Percentiles rank a stretch among this genome's conserved stretches.
Conservation (phyloP, 2,797 vertebrate species). For the Catamblyrhynchus diadema region DNA sequence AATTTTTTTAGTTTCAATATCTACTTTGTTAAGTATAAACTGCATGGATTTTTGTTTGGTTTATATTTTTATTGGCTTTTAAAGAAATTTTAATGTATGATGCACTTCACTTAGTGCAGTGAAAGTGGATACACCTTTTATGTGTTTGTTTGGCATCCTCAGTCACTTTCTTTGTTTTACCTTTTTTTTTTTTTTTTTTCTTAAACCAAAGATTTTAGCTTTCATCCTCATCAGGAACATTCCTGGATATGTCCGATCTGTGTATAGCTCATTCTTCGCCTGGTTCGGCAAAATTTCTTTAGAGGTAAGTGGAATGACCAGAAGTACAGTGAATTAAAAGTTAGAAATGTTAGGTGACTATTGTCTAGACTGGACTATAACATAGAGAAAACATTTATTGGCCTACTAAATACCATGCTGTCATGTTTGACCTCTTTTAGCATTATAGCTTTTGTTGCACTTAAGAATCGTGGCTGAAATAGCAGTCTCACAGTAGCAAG, state of each 20-base stretch:
- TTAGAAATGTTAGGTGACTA: neutral
- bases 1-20: neutral
- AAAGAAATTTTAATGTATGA: neutral
- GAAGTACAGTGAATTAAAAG: neutral
- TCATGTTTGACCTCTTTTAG: neutral
- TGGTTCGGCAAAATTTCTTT: conserved; percentile 99
- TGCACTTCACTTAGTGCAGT: neutral
- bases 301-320: conserved; percentile 82
- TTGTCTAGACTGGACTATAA: neutral
- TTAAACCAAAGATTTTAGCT: conserved; percentile 85
- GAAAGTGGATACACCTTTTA: neutral
- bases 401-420: neutral
- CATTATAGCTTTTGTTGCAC: neutral
- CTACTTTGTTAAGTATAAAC: neutral
- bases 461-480: neutral
- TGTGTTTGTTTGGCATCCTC: neutral
- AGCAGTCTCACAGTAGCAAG: neutral
- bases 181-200: neutral
- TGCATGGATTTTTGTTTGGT: neutral
- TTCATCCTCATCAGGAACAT: conserved; percentile 98
- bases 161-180: neutral
- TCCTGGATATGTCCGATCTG: conserved; percentile 92
- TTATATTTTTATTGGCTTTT: neutral
- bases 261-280: conserved; percentile 98
- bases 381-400: neutral